These are phyloP conservation scores for Phoenicopterus ruber DNA, from an alignment of 2,113 vertebrate genomes.

Conservation along the genomic window DNA sequence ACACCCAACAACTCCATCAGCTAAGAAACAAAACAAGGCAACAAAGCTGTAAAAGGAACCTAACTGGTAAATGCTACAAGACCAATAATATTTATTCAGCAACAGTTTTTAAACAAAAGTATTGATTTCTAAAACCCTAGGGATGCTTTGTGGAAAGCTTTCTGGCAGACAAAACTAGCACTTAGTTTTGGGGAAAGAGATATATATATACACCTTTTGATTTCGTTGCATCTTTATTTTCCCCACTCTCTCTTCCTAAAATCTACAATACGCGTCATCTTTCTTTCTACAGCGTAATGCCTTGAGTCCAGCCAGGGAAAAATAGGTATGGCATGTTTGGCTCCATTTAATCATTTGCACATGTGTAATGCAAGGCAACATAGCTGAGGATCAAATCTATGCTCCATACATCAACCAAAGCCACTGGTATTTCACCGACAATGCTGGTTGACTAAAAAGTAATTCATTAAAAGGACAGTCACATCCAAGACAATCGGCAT, in stretches of 20 bases:
- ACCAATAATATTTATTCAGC: constrained; percentile 33
- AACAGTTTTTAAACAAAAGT: constrained; percentile 46
- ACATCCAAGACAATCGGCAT: not conserved
- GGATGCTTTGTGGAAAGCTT: constrained; percentile 5
- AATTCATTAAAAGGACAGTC: not conserved
- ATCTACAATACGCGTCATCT: not conserved
- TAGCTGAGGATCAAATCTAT: not conserved
- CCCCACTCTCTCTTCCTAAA: not conserved
- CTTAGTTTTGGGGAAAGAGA: constrained; percentile 18
- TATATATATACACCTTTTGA: not conserved
- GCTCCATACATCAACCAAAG: not conserved
- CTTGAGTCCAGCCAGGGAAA: not conserved
- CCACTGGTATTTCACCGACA: not conserved
- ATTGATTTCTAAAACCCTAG: constrained; percentile 35
- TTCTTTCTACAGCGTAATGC: not conserved
- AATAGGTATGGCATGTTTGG: not conserved
- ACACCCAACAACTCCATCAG: not conserved
- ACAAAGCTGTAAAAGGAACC: not conserved
- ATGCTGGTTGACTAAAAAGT: not conserved
- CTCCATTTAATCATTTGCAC: not conserved
- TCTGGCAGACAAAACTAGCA: constrained; percentile 22
- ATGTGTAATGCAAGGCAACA: not conserved
- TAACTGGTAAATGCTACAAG: not conserved
- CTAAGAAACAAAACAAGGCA: not conserved
- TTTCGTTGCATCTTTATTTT: constrained; percentile 18